phyloP scores from a whole-genome alignment of 1,140 invertebrate genomes.

The Pygmarrhopalites habei region DNA sequence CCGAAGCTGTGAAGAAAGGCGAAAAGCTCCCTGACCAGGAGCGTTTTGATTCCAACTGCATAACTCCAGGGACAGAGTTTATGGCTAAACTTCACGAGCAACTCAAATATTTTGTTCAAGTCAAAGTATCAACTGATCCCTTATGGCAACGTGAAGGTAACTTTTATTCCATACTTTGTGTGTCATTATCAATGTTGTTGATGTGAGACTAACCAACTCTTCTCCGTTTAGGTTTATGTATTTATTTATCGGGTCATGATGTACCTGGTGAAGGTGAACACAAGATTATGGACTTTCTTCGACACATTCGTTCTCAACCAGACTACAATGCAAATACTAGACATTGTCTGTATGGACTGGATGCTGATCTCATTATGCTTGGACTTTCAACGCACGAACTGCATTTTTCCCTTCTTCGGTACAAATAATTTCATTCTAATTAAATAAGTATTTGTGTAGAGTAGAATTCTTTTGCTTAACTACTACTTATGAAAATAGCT shows the following conservation, averaged over 20 bases:
- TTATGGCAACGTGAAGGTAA: conserved; percentile 45
- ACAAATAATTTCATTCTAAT: no score
- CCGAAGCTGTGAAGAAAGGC: conserved; percentile 66
- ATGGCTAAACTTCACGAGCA: conserved; percentile 80
- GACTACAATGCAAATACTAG: conserved; percentile 79
- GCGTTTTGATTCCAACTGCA: conserved; percentile 92
- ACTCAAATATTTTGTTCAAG: conserved; percentile 76
- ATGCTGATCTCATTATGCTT: conserved; percentile 94
- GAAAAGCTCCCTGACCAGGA: conserved; percentile 63
- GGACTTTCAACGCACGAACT: conserved; percentile 82
- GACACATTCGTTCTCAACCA: conserved; percentile 67
- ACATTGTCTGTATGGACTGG: conserved; percentile 91
- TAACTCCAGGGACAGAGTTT: conserved; percentile 87
- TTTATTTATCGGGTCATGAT: conserved; percentile 77
- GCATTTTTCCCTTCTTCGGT: conserved; percentile 34
- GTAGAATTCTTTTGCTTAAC: no score
- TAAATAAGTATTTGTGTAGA: no score
- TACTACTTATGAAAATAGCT: no score
- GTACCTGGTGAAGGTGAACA: conserved; percentile 96
- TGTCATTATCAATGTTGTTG: no score
- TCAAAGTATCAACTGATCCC: conserved; percentile 67
- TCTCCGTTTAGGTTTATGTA: conserved; percentile 14
- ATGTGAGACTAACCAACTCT: no score
- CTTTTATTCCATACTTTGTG: no score
- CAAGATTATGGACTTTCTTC: conserved; percentile 97